These are phyloP conservation scores for Tachycineta bicolor DNA, from an alignment of 2,113 vertebrate species.

Conservation along the genomic window DNA sequence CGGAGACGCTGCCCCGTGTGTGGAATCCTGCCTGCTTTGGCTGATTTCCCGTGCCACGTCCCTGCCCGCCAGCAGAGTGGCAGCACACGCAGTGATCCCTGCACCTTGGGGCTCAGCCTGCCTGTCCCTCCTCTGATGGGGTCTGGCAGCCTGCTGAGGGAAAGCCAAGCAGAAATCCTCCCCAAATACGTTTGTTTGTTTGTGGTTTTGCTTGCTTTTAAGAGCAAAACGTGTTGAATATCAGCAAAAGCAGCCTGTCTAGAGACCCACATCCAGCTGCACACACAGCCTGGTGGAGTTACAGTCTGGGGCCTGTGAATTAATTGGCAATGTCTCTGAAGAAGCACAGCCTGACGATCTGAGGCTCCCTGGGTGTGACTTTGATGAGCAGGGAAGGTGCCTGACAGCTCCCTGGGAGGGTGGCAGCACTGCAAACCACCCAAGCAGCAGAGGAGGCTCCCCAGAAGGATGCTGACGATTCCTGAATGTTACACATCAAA, in stretches of 20 bases:
- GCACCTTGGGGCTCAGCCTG: no score
- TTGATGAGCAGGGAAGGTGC: background rate
- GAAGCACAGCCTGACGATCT: background rate
- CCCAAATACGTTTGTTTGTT: background rate
- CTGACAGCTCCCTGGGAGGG: background rate
- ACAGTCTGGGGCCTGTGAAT: background rate
- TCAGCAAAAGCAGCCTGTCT: background rate
- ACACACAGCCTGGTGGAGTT: background rate
- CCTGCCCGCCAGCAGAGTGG: no score
- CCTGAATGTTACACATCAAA: background rate
- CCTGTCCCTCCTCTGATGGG: background rate
- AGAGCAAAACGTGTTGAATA: background rate
- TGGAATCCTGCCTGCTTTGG: no score
- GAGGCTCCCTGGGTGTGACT: background rate
- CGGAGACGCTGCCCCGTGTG: no score
- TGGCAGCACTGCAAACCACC: background rate
- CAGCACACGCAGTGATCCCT: no score
- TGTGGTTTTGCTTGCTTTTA: background rate
- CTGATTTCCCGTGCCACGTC: no score
- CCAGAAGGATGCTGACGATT: background rate
- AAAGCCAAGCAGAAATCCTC: background rate
- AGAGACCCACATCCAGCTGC: background rate
- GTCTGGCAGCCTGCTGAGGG: background rate
- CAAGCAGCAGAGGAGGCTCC: background rate
- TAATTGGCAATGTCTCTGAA: slow-evolving; percentile 54